Percentiles rank a stretch among this genome's conserved stretches.
phyloP scores from a whole-genome alignment of 2,113 vertebrate species.

The Egretta garzetta region DNA sequence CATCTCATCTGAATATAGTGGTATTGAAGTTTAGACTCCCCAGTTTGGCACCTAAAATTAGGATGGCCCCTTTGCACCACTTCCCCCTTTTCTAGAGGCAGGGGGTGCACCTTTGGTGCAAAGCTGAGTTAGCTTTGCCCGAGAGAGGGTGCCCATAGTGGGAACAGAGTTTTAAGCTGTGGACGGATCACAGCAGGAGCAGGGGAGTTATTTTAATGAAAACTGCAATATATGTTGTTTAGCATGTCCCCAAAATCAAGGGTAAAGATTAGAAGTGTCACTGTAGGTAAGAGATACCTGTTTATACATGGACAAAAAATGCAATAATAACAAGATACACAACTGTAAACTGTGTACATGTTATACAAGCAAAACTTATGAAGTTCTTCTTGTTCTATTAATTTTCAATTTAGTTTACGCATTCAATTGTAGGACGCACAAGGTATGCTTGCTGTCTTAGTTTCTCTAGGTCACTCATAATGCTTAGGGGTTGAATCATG shows the following conservation, averaged over 20 bases:
- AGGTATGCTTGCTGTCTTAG: background rate
- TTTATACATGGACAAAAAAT: background rate
- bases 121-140: background rate
- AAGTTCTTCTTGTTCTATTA: background rate
- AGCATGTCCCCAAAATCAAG: background rate
- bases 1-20: background rate
- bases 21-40: background rate
- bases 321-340: background rate
- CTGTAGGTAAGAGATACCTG: background rate
- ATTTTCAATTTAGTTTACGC: background rate
- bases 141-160: background rate
- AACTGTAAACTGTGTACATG: background rate
- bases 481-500: background rate
- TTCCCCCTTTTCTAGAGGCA: background rate
- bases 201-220: background rate
- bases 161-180: background rate
- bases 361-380: background rate
- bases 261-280: background rate
- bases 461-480: background rate
- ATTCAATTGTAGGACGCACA: background rate
- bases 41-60: background rate
- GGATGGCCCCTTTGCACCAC: background rate
- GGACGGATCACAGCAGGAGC: background rate
- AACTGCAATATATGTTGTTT: background rate
- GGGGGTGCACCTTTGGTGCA: background rate